These are phyloP conservation scores for Montipora foliosa DNA, from an alignment of 64 coral and sea anemone species.

Conservation along the genomic window DNA sequence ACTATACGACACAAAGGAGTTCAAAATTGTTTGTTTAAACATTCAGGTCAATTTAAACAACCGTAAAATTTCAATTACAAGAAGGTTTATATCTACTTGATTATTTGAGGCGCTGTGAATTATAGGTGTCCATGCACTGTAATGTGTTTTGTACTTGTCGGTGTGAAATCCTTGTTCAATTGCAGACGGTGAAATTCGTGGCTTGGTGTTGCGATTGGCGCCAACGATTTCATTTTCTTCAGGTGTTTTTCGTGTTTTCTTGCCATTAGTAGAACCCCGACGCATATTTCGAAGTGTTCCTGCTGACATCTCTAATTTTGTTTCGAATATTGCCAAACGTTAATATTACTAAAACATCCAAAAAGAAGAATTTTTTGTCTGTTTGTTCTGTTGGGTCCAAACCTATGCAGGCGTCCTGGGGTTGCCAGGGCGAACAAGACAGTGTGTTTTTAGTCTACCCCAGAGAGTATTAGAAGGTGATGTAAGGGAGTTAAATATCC, in stretches of 20 bases:
- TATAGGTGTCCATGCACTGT: conserved; percentile 74
- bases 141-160: conserved; percentile 69
- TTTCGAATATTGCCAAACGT: not conserved
- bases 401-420: conserved; percentile 2
- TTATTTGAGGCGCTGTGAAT: conserved; percentile 54
- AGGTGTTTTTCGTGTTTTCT: conserved; percentile 22
- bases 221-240: conserved; percentile 34
- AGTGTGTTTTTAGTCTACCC: not conserved
- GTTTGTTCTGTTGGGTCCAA: too few relatives aligned
- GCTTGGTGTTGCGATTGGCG: not conserved
- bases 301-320: not conserved
- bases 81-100: conserved; percentile 12
- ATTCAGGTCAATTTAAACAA: conserved; percentile 3
- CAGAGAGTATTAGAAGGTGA: not conserved
- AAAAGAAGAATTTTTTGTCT: not conserved
- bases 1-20: not conserved
- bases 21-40: conserved; percentile 55
- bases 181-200: conserved; percentile 30
- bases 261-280: not conserved
- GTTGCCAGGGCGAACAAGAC: conserved; percentile 21
- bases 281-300: not conserved
- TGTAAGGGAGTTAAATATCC: too few relatives aligned
- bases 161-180: conserved; percentile 59
- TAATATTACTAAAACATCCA: not conserved
- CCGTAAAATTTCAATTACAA: conserved; percentile 33